Conservation (phyloP, 1,140 invertebrate species). For the Pseudomyrmex cubaensis region DNA sequence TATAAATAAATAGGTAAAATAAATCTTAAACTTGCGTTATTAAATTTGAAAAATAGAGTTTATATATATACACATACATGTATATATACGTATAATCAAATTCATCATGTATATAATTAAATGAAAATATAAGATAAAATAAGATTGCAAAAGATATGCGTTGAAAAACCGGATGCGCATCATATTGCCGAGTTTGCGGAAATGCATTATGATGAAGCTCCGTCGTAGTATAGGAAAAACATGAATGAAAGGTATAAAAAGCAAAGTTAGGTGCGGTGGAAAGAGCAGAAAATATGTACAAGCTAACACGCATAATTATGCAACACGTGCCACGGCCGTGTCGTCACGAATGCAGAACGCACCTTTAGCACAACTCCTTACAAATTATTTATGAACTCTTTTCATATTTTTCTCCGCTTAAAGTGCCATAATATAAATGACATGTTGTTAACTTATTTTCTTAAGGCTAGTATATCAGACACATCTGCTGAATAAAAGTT, state of each 20-base stretch:
- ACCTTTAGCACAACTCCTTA: conserved; percentile 71
- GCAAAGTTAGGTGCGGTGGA: conserved; percentile 43
- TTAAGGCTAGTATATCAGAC: background rate
- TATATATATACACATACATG: background rate
- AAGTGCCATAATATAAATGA: conserved; percentile 54
- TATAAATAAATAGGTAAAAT: background rate
- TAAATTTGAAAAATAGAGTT: background rate
- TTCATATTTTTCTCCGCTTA: conserved; percentile 77
- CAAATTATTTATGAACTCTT: conserved; percentile 84
- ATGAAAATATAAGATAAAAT: conserved; percentile 16
- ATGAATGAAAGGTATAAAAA: conserved; percentile 54
- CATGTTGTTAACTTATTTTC: conserved; percentile 22
- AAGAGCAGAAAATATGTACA: conserved; percentile 61
- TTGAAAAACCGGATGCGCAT: conserved; percentile 23
- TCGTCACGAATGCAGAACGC: conserved; percentile 60
- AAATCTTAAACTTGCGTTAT: background rate
- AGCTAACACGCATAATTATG: conserved; percentile 79
- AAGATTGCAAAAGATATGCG: background rate
- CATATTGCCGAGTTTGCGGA: conserved; percentile 49
- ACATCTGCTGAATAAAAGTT: background rate
- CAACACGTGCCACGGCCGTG: conserved; percentile 75
- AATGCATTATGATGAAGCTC: conserved; percentile 55
- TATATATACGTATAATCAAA: too few relatives aligned
- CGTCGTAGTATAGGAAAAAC: conserved; percentile 24
- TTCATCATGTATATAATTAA: background rate